Conservation (phyloP, 2,888 invertebrate species). For the Hirtodrosophila histrioides region DNA sequence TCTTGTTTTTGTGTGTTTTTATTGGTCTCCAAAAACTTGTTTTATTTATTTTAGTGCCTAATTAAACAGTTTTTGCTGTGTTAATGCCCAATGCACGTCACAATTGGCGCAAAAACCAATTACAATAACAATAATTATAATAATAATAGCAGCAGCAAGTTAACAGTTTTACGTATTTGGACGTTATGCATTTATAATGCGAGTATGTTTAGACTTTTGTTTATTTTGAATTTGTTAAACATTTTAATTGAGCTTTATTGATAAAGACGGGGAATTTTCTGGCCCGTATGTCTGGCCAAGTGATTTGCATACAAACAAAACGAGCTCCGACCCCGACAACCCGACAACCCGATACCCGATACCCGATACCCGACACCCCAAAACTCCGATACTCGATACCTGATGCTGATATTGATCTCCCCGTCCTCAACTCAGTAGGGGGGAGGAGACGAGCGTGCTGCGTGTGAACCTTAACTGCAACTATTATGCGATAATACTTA, state of each 20-base stretch:
- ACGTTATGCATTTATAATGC: slow-evolving; percentile 9
- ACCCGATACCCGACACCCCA: too few species aligned
- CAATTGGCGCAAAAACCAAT: neutral
- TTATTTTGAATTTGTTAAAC: slow-evolving; percentile 23
- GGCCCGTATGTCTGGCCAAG: slow-evolving; percentile 7
- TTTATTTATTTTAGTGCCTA: slow-evolving; percentile 20
- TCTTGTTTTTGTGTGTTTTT: neutral
- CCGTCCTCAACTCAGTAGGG: neutral
- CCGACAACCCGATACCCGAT: too few species aligned
- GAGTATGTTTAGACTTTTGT: slow-evolving; percentile 1
- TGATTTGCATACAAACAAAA: slow-evolving; percentile 65
- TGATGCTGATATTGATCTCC: too few species aligned
- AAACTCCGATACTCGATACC: neutral
- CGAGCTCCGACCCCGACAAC: slow-evolving; percentile 8
- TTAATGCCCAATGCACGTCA: slow-evolving; percentile 18
- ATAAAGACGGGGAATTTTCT: slow-evolving; percentile 49
- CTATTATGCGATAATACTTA: slow-evolving; percentile 51
- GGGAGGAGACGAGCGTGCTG: neutral
- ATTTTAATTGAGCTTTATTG: slow-evolving; percentile 52
- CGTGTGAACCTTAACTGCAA: slow-evolving; percentile 44
- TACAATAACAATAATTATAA: slow-evolving; percentile 15
- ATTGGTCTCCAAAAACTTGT: slow-evolving; percentile 36
- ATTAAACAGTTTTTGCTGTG: slow-evolving; percentile 40
- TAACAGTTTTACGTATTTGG: slow-evolving; percentile 36
- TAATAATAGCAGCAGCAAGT: slow-evolving; percentile 21